Evolutionary conservation across 2,113 vertebrate species (phyloP).

Genomic region (Pterocles gutturalis): DNA sequence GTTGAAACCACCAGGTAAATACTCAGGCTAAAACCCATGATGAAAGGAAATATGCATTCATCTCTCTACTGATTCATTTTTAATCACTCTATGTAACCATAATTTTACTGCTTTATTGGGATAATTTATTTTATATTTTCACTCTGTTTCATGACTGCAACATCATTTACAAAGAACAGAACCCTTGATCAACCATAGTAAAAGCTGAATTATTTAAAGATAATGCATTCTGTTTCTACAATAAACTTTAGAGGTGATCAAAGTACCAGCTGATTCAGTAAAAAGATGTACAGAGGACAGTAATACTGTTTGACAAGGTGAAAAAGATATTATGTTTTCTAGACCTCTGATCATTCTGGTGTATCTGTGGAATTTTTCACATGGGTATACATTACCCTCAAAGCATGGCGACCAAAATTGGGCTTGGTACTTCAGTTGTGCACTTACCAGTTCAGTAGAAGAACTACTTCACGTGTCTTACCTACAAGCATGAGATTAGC

Average conservation of each 20-base stretch:
- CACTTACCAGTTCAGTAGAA: background rate
- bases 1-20: background rate
- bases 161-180: slow-evolving; percentile 10
- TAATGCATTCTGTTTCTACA: slow-evolving; percentile 4
- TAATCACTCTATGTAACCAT: background rate
- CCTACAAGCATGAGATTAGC: background rate
- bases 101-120: slow-evolving; percentile 52
- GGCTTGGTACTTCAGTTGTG: accelerated
- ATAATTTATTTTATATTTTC: slow-evolving; percentile 55
- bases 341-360: background rate
- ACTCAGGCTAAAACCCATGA: background rate
- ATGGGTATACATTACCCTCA: background rate
- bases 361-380: background rate
- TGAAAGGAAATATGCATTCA: background rate
- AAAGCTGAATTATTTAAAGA: slow-evolving; percentile 29
- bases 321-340: background rate
- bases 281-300: slow-evolving; percentile 31
- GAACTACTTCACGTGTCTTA: background rate
- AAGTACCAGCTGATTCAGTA: slow-evolving; percentile 57
- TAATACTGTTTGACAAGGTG: background rate
- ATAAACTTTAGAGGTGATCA: slow-evolving; percentile 27
- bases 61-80: background rate
- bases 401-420: background rate
- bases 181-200: background rate
- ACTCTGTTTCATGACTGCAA: background rate